Conservation (phyloP, 2,113 vertebrate species). For the Uropsilus gracilis region DNA sequence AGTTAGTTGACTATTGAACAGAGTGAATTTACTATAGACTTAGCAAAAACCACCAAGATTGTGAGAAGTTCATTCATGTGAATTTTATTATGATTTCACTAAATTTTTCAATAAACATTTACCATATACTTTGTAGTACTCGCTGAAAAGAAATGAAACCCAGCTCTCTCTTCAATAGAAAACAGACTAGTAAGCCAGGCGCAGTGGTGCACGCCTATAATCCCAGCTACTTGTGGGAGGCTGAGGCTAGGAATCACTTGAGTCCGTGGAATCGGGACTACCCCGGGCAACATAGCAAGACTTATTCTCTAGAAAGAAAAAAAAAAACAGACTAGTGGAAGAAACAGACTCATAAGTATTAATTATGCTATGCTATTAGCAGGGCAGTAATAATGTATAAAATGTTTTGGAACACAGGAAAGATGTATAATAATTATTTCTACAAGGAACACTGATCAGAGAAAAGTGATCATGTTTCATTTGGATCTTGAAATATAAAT, state of each 20-base stretch:
- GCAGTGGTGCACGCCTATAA: too few species aligned
- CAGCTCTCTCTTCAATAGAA: neutral
- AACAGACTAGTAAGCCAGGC: neutral
- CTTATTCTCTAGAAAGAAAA: too few species aligned
- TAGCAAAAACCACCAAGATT: neutral
- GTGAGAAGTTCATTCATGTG: neutral
- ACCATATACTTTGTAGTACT: neutral
- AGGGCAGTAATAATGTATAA: neutral
- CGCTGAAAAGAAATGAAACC: constrained; percentile 43
- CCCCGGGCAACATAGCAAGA: too few species aligned
- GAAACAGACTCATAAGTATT: neutral
- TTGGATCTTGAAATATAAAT: neutral
- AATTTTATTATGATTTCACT: constrained; percentile 38
- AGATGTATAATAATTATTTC: constrained; percentile 29
- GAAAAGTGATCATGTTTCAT: constrained; percentile 14
- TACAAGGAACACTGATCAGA: neutral
- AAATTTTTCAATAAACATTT: neutral
- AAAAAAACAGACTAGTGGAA: neutral
- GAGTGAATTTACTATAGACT: constrained; percentile 3
- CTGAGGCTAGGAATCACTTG: too few species aligned
- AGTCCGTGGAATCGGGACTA: too few species aligned
- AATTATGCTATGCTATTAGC: neutral
- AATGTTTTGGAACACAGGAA: neutral
- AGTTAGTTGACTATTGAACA: neutral
- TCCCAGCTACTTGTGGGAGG: too few species aligned